These are phyloP conservation scores for Cryptus armator DNA, from an alignment of 2,888 invertebrate genomes.

Conservation along the genomic window DNA sequence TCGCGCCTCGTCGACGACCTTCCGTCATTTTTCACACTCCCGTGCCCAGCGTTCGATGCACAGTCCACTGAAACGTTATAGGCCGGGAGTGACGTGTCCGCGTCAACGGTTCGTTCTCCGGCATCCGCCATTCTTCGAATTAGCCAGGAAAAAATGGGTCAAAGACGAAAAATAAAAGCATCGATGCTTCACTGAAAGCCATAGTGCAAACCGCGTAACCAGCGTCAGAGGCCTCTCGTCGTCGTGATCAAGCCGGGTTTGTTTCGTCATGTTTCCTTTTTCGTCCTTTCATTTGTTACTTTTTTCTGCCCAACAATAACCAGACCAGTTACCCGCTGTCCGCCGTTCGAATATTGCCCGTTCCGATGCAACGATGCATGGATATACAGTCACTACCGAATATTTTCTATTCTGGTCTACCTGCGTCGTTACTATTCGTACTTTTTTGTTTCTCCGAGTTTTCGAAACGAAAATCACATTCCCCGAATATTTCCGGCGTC, in stretches of 20 bases:
- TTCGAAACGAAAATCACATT: slow-evolving; percentile 7
- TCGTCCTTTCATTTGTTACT: slow-evolving; percentile 29
- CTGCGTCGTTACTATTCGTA: slow-evolving; percentile 9
- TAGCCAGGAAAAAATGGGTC: slow-evolving; percentile 65
- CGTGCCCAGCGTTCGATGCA: slow-evolving; percentile 67
- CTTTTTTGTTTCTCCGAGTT: not conserved
- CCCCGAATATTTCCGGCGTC: not conserved
- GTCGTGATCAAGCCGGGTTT: slow-evolving; percentile 39
- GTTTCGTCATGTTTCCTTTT: slow-evolving; percentile 35
- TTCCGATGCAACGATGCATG: not conserved
- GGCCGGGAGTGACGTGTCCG: slow-evolving; percentile 70
- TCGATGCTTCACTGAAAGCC: slow-evolving; percentile 50
- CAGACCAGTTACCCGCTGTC: slow-evolving; percentile 20
- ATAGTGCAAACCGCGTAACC: slow-evolving; percentile 52
- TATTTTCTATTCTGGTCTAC: slow-evolving; percentile 33
- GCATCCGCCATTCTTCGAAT: slow-evolving; percentile 75
- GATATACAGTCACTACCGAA: slow-evolving; percentile 8
- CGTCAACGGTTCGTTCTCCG: slow-evolving; percentile 67
- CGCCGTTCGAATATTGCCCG: slow-evolving; percentile 6
- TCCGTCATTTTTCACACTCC: slow-evolving; percentile 77
- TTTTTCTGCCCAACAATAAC: slow-evolving; percentile 29
- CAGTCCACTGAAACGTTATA: slow-evolving; percentile 38
- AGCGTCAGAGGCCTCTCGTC: slow-evolving; percentile 37
- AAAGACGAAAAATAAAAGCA: slow-evolving; percentile 36
- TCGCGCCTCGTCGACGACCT: slow-evolving; percentile 69